Base-by-base conservation (phyloP, 2,888 invertebrate species). In the Agelastica alni region DNA sequence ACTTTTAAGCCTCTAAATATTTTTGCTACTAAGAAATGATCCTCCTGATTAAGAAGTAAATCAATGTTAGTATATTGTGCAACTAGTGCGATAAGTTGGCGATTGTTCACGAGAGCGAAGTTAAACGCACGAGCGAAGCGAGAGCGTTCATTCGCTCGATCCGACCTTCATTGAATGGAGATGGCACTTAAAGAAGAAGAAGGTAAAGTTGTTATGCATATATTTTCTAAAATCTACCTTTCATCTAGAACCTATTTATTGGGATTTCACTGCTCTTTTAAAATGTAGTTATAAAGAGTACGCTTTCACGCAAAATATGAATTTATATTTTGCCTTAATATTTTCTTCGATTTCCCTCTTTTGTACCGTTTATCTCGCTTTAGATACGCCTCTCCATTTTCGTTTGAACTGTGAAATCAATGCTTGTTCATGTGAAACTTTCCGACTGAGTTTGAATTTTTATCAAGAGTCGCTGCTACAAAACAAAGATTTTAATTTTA, bases 291-390 rank as follows among this genome's bases (percentile, higher is more conserved):
- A 46, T 36, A 28, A n/a, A n/a, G 46, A 37, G 36, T 36, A 37
- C 36, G 12, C 46, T 26, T 46, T 28, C 26, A 10, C 36, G 28
- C 10, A 37, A 46, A 46, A 46, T 46, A 46, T 37, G 46, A 46
- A 46, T 46, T 26, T 46, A 46, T 46, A 46, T 46, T 46, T 46
- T 46, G 46, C 46, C 37, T 46, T 46, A 28, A 46, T 36, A 46
- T 37, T 46, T 46, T 45, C 44, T 20, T 22, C 17, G 44, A 44
- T 32, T 44, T 44, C 20, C 32, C 46, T 46, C 37, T 16, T 46
- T 46, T 46, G 46, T 46, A 36, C 26, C 46, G 26, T 46, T 37
- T 37, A 46, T 46, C 46, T 46, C 36, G 36, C 46, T 46, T 39
- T 5, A 12, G 37, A 39, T 39, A 39, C 20, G 37, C 10, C 37